Evolutionary conservation across 2,888 invertebrate genomes (phyloP).

Genomic region (Acronicta leporina): DNA sequence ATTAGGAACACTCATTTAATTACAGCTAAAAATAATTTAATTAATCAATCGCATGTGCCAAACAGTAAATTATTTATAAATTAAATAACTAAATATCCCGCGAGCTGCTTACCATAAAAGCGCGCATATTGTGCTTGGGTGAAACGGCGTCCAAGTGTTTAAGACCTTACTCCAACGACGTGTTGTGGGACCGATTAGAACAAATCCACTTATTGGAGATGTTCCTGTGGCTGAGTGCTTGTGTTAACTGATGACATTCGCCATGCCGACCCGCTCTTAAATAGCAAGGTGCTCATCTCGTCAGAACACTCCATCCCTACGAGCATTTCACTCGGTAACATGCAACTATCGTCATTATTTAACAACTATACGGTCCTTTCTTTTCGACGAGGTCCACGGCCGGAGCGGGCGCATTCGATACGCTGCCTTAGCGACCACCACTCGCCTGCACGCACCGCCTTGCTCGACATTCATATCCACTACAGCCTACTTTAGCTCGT

Average conservation of each 20-base stretch:
- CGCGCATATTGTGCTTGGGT: conserved; percentile 83
- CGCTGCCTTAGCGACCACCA: conserved; percentile 76
- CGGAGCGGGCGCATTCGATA: conserved; percentile 76
- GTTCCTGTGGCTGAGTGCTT: conserved; percentile 81
- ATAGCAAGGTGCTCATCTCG: conserved; percentile 87
- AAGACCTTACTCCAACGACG: conserved; percentile 67
- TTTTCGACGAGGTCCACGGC: conserved; percentile 81
- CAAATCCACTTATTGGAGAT: conserved; percentile 78
- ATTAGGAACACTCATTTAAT: conserved; percentile 51
- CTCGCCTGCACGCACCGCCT: conserved; percentile 66
- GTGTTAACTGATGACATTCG: conserved; percentile 88
- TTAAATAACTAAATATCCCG: conserved; percentile 56
- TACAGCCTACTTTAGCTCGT: conserved; percentile 65
- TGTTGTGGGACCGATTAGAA: conserved; percentile 63
- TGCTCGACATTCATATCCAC: conserved; percentile 38
- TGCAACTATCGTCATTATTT: conserved; percentile 87
- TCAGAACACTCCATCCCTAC: conserved; percentile 87
- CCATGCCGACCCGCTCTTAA: conserved; percentile 86
- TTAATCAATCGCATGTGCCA: conserved; percentile 75
- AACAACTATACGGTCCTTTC: conserved; percentile 86
- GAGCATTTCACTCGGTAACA: conserved; percentile 86
- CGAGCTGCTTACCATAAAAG: conserved; percentile 85
- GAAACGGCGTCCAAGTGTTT: conserved; percentile 57
- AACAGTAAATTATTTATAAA: conserved; percentile 61
- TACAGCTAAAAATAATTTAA: conserved; percentile 26